phyloP scores from a whole-genome alignment of 1,140 invertebrate species.

The Hypsibius dujardini region DNA sequence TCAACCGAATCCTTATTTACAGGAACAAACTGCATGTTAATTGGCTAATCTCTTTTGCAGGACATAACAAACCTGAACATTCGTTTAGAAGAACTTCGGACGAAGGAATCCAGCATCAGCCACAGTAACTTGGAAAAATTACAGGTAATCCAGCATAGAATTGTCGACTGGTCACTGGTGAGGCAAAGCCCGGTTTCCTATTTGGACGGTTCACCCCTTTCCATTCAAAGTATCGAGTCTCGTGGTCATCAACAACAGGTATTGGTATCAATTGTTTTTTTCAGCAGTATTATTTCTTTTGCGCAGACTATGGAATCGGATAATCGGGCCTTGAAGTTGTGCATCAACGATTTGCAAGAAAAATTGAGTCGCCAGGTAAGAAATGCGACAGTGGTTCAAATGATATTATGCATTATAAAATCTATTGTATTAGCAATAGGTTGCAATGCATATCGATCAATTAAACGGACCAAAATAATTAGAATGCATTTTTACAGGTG shows the following conservation, averaged over 20 bases:
- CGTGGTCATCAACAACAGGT: background rate
- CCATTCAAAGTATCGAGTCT: background rate
- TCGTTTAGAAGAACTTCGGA: background rate
- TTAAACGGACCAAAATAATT: too few relatives aligned
- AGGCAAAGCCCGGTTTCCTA: background rate
- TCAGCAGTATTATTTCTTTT: background rate
- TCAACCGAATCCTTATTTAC: background rate
- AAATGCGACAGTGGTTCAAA: too few relatives aligned
- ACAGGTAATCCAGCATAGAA: background rate
- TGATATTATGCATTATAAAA: too few relatives aligned
- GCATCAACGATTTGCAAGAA: background rate
- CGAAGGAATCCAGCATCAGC: slow-evolving; percentile 6
- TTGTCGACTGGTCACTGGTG: too few relatives aligned
- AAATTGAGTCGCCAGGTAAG: background rate
- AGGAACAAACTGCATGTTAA: background rate
- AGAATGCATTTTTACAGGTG: background rate
- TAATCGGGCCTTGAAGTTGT: background rate
- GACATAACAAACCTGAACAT: background rate
- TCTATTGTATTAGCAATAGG: too few relatives aligned
- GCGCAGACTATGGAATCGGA: slow-evolving; percentile 5
- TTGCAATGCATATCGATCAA: too few relatives aligned
- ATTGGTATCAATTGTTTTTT: background rate
- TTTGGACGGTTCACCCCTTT: background rate
- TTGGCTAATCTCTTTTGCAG: background rate
- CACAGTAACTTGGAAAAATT: background rate